Base-by-base conservation (phyloP, 2,888 invertebrate species). In the Acanthopleura granulata region DNA sequence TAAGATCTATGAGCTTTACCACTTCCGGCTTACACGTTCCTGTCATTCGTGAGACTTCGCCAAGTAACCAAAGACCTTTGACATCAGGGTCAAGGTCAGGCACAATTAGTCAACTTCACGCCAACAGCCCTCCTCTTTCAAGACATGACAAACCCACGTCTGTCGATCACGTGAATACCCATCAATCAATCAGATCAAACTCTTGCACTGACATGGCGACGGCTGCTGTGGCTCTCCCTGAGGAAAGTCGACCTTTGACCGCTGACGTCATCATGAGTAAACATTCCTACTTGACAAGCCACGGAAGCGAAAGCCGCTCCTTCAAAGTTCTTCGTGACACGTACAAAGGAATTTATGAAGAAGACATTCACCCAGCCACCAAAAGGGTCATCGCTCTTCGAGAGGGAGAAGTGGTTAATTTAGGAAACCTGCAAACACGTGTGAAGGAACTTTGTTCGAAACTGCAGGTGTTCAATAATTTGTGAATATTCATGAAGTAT, bases 241-340 rank as follows among this genome's bases (percentile, higher is more conserved):
- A 57, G n/a, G 29, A 27, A 22, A 27, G 6, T 14, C 66, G 66
- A 12, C 66, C 66, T 6, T 6, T 27, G 25, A 66, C 66, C 29
- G 66, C 66, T 27, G 66, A 66, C 3, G 27, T 27, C 15, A 27
- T 27, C 29, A 1, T 66, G 4, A 66, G 40, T 40, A 40, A 40
- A 40, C 40, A 40, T 9, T 40, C 40, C 9, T 40, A 40, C 40
- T 6, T 40, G 40, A 40, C 40, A 40, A 40, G 4, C 9, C 4
- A 9, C 3, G 9, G 40, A 3, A 9, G 40, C 66, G 66, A 66
- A 27, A 25, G 25, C 3, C 18, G 66, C 18, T 66, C 66, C 22
- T 66, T 27, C 66, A 66, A 66, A 27, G 16, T 22, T 66, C 29
- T 66, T 27, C 66, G 66, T 66, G 66, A 66, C 29, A 66, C 9